These are phyloP conservation scores for Chinchilla lanigera DNA, from an alignment of 2,113 vertebrate species.

Conservation along the genomic window DNA sequence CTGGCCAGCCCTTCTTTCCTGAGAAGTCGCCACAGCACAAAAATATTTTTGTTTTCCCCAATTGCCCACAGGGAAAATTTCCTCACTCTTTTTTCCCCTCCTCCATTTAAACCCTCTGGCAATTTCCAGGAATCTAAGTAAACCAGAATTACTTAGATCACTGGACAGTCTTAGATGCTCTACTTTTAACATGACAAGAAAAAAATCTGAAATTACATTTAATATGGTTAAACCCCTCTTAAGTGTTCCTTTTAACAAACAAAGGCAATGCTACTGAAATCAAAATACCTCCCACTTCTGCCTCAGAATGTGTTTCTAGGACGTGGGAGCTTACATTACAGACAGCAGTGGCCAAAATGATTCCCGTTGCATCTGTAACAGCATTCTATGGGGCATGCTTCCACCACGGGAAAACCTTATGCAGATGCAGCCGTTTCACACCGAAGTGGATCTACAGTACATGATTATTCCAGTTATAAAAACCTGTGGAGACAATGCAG, in stretches of 20 bases:
- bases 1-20: slow-evolving; percentile 80
- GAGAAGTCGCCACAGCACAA: slow-evolving; percentile 84
- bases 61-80: slow-evolving; percentile 86
- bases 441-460: background rate
- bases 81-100: slow-evolving; percentile 79
- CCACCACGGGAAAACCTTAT: background rate
- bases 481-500: background rate
- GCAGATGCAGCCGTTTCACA: background rate
- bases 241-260: slow-evolving; percentile 44
- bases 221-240: slow-evolving; percentile 28
- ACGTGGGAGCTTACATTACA: slow-evolving; percentile 2
- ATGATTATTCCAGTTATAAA: background rate
- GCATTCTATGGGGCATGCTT: background rate
- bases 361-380: background rate
- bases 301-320: background rate
- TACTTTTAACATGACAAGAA: slow-evolving; percentile 64
- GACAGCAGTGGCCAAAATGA: background rate
- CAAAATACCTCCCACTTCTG: slow-evolving; percentile 24
- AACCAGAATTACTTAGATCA: slow-evolving; percentile 78
- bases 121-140: slow-evolving; percentile 82
- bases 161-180: slow-evolving; percentile 61
- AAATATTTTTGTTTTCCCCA: slow-evolving; percentile 88
- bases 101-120: slow-evolving; percentile 76
- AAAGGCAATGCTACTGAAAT: slow-evolving; percentile 38
- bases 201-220: slow-evolving; percentile 70